phyloP scores from a whole-genome alignment of 1,140 invertebrate genomes.

The Mycetomoellerius zeteki region DNA sequence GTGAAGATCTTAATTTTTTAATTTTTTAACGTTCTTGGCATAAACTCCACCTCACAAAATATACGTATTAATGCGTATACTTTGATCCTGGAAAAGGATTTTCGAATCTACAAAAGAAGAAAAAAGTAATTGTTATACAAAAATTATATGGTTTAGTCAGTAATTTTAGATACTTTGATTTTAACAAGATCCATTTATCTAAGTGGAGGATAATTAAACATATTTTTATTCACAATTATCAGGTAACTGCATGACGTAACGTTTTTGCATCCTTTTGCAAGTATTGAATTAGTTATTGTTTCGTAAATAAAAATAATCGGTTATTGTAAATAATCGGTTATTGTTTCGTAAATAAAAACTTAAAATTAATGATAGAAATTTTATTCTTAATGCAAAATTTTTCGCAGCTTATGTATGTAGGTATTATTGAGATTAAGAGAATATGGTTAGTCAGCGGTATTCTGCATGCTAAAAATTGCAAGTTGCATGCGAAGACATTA shows the following conservation, averaged over 20 bases:
- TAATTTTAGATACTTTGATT: not conserved
- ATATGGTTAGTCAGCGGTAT: not conserved
- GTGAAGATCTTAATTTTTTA: too few species aligned
- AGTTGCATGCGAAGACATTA: constrained; percentile 37
- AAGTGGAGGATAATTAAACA: not conserved
- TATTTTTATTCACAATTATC: not conserved
- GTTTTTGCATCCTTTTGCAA: not conserved
- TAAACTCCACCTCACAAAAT: too few species aligned
- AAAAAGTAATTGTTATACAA: too few species aligned
- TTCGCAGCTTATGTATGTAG: not conserved
- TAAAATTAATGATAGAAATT: not conserved
- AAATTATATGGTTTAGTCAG: too few species aligned
- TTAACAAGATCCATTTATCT: not conserved
- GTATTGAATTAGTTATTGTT: constrained; percentile 3
- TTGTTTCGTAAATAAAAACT: not conserved
- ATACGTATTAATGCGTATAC: too few species aligned
- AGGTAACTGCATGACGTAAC: not conserved
- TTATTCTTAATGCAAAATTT: not conserved
- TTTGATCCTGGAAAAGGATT: too few species aligned
- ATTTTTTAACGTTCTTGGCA: too few species aligned
- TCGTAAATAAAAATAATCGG: not conserved
- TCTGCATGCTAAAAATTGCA: constrained; percentile 23
- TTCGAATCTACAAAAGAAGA: too few species aligned
- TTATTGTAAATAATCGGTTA: too few species aligned
- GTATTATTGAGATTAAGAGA: not conserved